These are phyloP conservation scores for Bradynema listronoti DNA, from an alignment of 1,140 invertebrate species.

Conservation along the genomic window DNA sequence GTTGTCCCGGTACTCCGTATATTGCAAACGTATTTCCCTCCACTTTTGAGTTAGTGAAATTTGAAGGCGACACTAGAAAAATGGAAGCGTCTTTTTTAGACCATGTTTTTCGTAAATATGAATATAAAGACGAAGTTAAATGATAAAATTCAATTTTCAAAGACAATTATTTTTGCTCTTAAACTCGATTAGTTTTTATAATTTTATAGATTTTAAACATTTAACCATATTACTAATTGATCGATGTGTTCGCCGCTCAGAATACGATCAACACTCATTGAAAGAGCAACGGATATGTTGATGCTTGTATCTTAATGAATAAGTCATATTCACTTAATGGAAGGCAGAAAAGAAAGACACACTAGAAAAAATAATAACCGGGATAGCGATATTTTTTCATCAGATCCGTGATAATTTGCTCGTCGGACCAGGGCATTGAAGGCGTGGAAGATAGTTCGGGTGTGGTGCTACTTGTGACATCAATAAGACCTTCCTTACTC, in stretches of 20 bases:
- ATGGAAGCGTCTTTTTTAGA: too few species aligned
- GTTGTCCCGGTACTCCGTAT: conserved; percentile 1
- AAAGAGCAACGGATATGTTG: conserved; percentile 13
- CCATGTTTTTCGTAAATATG: too few species aligned
- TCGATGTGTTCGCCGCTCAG: neutral
- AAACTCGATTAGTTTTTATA: too few species aligned
- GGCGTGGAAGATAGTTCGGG: neutral
- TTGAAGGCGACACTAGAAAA: conserved; percentile 3
- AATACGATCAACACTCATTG: neutral
- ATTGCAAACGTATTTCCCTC: neutral
- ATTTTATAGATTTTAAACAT: too few species aligned
- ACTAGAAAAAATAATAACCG: conserved; percentile 1
- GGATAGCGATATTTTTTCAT: conserved; percentile 11
- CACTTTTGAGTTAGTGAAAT: conserved; percentile 10
- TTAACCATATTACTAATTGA: neutral
- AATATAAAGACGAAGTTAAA: too few species aligned
- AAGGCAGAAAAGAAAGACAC: too few species aligned
- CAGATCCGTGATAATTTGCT: conserved; percentile 10
- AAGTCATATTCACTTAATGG: too few species aligned
- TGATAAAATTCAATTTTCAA: too few species aligned
- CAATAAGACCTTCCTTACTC: too few species aligned
- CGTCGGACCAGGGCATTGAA: conserved; percentile 8
- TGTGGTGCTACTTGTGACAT: too few species aligned
- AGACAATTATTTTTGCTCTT: too few species aligned
- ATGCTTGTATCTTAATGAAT: conserved; percentile 3